phyloP scores from a whole-genome alignment of 2,797 vertebrate genomes.

The Oophaga sylvatica region DNA sequence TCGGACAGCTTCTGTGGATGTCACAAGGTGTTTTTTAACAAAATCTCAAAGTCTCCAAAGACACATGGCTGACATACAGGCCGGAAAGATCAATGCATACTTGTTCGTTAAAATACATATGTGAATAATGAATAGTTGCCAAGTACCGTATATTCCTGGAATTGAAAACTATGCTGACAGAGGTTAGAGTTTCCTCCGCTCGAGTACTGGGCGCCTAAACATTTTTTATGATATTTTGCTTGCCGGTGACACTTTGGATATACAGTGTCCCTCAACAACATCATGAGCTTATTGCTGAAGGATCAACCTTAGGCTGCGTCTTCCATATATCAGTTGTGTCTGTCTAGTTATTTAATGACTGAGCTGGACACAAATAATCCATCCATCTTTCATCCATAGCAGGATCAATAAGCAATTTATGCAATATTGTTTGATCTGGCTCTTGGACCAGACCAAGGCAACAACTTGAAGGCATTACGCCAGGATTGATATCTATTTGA shows the following conservation, averaged over 20 bases:
- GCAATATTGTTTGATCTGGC: too few relatives aligned
- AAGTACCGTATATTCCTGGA: constrained; percentile 3
- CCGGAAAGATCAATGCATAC: constrained; percentile 11
- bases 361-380: too few relatives aligned
- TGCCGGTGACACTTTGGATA: constrained; percentile 12
- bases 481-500: too few relatives aligned
- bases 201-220: neutral
- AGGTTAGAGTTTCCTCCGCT: neutral
- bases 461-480: too few relatives aligned
- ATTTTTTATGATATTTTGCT: constrained; percentile 1
- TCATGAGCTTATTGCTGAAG: neutral
- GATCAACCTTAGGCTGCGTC: too few relatives aligned
- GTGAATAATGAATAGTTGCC: neutral
- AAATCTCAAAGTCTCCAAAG: constrained; percentile 17
- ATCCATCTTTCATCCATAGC: too few relatives aligned
- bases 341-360: too few relatives aligned
- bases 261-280: neutral
- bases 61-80: constrained; percentile 22
- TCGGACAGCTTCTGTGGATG: constrained; percentile 32
- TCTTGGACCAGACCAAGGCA: too few relatives aligned
- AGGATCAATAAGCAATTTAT: too few relatives aligned
- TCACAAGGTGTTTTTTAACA: constrained; percentile 32
- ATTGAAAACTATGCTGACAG: constrained; percentile 9
- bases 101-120: constrained; percentile 20
- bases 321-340: too few relatives aligned